Base-by-base conservation (phyloP, 1,140 invertebrate species). In the Procambarus clarkii region DNA sequence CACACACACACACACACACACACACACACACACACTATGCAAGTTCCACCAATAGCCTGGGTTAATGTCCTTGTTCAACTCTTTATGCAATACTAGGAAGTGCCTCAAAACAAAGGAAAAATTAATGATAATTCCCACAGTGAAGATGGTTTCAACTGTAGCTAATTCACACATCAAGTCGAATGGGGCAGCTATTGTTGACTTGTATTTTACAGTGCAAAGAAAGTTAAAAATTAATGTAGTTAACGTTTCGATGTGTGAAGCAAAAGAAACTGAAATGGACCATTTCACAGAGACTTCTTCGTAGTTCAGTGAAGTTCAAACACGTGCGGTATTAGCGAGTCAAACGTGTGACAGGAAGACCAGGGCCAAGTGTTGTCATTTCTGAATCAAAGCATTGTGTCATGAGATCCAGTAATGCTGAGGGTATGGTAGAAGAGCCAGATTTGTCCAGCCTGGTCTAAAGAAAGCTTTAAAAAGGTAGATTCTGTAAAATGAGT, bases 401-500 rank as follows among this genome's bases (percentile, higher is more conserved):
- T 48, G 45, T 48, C 79, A 46, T 60, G 18, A 85, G 44, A 46
- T 85, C 60, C 83, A 85, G 44, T 71, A 85, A 85, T 74, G 24
- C 69, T 78, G 86, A 87, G 86, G 76, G 74, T 79, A 60, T 78
- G 54, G 74, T 64, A 64, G 48, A 45, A 79, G 86, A 79, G 86
- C 86, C 74, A 87, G 86, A 78, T 78, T 79, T 79, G 86, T 87
- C 76, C 83, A 60, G 50, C 50, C 77, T 88, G 77, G 86, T 64
- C 77, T 79, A 79, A 69, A 85, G 83, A 88, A 88, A 88, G 86
- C 86, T 88, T 88, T 88, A 82, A 89, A 81, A 89, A 54, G 87
- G 88, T 89, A 89, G 88, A 89, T 83, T 83, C 88, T 89, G 88
- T 89, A 89, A 89, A 83, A 83, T 89, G 88, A 89, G 88, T 89